These are phyloP conservation scores for Apeira syringaria DNA, from an alignment of 2,888 invertebrate genomes.

Conservation along the genomic window DNA sequence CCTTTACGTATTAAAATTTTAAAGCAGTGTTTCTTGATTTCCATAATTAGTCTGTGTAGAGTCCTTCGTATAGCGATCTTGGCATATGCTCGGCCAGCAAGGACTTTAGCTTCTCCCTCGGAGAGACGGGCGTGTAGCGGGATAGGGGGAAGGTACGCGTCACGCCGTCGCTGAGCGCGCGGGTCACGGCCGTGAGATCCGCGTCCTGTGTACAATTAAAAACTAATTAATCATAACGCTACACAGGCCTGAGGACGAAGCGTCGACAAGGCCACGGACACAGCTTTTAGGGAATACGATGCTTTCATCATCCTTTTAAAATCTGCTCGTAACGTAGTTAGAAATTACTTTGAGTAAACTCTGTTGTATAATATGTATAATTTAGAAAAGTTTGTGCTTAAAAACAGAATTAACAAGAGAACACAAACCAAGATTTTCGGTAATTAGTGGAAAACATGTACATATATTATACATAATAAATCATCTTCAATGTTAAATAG, in stretches of 20 bases:
- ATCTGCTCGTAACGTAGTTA: no score
- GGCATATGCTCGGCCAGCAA: conserved; percentile 92
- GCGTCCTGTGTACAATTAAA: conserved; percentile 82
- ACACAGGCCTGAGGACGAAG: conserved; percentile 15
- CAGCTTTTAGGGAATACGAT: no score
- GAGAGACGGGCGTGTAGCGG: conserved; percentile 92
- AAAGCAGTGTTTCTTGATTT: conserved; percentile 14
- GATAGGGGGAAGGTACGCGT: conserved; percentile 92
- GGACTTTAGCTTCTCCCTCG: conserved; percentile 90
- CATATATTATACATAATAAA: no score
- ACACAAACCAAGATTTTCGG: no score
- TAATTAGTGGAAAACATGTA: no score
- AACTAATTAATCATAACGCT: conserved; percentile 28
- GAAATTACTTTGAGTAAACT: no score
- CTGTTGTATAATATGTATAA: no score
- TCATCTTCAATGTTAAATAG: no score
- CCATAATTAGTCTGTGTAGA: conserved; percentile 82
- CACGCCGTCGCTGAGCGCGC: conserved; percentile 90
- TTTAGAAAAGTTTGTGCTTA: no score
- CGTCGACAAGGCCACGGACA: conserved; percentile 10
- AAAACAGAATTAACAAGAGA: no score
- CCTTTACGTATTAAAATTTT: no score
- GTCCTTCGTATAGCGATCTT: conserved; percentile 90
- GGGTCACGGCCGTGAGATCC: conserved; percentile 90
- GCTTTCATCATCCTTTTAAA: no score